Base-by-base conservation (phyloP, 2,113 vertebrate genomes). In the Capricornis sumatraensis region DNA sequence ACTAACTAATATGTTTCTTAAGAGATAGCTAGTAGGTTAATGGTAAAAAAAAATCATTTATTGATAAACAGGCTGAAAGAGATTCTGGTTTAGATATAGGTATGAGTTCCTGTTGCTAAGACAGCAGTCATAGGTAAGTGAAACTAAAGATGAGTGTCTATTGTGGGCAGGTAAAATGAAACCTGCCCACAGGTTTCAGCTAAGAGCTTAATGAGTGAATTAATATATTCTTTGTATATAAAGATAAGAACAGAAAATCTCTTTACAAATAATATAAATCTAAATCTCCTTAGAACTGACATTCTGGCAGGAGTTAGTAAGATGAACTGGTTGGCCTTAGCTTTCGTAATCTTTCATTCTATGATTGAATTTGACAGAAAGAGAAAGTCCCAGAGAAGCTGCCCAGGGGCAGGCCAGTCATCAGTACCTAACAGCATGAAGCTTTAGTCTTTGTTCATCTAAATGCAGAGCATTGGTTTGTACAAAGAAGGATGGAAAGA, bases 401-500 rank as follows among this genome's bases (percentile, higher is more conserved):
- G 7, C 25, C 50, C 36, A 25, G 67, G 60, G 47, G 55, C 12
- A 74, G 40, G 16, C 64, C 76, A 90, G 87, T 82, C 50, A 23
- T 58, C 23, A 28, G 28, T 12, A 43, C 50, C 82, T 52, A 87
- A 91, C 7, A 43, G 57, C 14, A 6, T 19, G 14, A 40, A 76
- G 27, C n/a, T 91, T 89, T 28, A 88, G 43, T 91, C 89, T 93
- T 33, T 53, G 52, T 45, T 76, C 82, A 86, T 86, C 50, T 85
- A 85, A 97, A 57, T 16, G 15, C 64, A 74, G 64, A 91, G 83
- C 94, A 25, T 45, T 76, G 89, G 87, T 76, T 91, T 74, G 86
- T 83, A 94, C 25, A 84, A 90, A 71, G 71, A 92, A 60, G 88
- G 95, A 58, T 67, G 85, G 79, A 64, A 92, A 83, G 90, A 96